A percentile compares a stretch with the other conserved stretches of the same genome.
These are phyloP conservation scores for Corella eumyota DNA, from an alignment of 23 tunicate genomes.

Conservation along the genomic window DNA sequence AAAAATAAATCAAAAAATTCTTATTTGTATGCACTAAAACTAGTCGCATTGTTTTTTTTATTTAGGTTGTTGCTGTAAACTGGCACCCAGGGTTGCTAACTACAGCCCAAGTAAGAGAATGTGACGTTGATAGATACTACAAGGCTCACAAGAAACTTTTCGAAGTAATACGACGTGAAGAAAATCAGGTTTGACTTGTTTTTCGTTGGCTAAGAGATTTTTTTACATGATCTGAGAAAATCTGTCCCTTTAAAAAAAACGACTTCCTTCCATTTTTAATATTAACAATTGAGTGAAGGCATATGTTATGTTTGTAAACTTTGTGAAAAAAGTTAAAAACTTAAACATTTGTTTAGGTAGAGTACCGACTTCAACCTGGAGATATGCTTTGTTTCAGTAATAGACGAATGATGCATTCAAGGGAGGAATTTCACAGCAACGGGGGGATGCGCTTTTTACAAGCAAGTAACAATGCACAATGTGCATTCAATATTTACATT, in stretches of 20 bases:
- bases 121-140: constrained; percentile 19
- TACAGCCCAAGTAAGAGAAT: constrained; percentile 7
- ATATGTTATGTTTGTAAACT: no score
- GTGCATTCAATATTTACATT: no score
- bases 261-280: no score
- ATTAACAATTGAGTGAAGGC: no score
- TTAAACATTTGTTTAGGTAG: constrained; percentile 7
- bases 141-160: constrained; percentile 8
- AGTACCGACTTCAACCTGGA: constrained; percentile 13
- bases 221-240: no score
- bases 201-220: no score
- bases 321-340: no score
- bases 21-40: no score
- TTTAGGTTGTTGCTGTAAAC: constrained; percentile 17
- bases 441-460: constrained; percentile 24
- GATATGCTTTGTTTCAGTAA: constrained; percentile 25
- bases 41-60: no score
- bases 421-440: constrained; percentile 13
- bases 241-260: no score
- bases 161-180: constrained; percentile 11
- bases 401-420: constrained; percentile 35
- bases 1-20: no score
- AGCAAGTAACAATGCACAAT: no score
- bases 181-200: not conserved
- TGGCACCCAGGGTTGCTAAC: constrained; percentile 9